Evolutionary conservation across 2,888 invertebrate genomes (phyloP), one percentile per base, ranked within the genome.

Genomic region (Drosophila kanekoi): DNA sequence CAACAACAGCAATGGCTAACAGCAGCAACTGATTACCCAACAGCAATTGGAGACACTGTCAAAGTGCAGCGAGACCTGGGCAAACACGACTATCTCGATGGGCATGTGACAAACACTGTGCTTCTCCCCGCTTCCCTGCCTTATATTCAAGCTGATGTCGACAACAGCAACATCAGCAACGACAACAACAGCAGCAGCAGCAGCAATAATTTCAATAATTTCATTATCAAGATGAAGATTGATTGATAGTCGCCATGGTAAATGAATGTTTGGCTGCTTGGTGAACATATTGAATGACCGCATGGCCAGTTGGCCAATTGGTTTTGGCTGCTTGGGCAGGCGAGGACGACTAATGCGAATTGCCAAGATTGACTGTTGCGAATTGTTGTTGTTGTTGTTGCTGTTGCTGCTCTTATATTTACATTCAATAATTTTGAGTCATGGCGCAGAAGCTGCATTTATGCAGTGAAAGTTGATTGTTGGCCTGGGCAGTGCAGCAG

Each of bases 151-250:
- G 33, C 10, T 33, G 33, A 47, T 43, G 47, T 43, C 52, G 53
- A 64, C 57, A 59, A 41, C 44, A 63, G 14, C 63, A 65, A 9
- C 63, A 32, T n/a, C 61, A 51, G 16, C 57, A 59, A 11, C 61
- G 47, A 14, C 47, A 14, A 11, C 47, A 44, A 11, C 61, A 51
- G 16, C 47, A 14, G n/a, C 47, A 44, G 20, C 56, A 38, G 20
- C 53, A 58, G 18, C 64, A 58, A 40, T 60, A 79, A 79, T 81
- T 80, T 88, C 84, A 81, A 86, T 86, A 83, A 86, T 81, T 83
- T 81, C 89, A 87, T 86, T 88, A 86, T 88, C 89, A 77, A 88
- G 87, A 81, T 87, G 65, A 77, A 83, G 88, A 86, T 86, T 84
- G 87, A 86, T 88, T 87, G 77, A 79, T 74, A 72, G 83, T 60